A percentile compares a stretch with the other conserved stretches of the same genome.
These are phyloP conservation scores for Pimpla rufipes DNA, from an alignment of 2,888 invertebrate genomes.

Conservation along the genomic window DNA sequence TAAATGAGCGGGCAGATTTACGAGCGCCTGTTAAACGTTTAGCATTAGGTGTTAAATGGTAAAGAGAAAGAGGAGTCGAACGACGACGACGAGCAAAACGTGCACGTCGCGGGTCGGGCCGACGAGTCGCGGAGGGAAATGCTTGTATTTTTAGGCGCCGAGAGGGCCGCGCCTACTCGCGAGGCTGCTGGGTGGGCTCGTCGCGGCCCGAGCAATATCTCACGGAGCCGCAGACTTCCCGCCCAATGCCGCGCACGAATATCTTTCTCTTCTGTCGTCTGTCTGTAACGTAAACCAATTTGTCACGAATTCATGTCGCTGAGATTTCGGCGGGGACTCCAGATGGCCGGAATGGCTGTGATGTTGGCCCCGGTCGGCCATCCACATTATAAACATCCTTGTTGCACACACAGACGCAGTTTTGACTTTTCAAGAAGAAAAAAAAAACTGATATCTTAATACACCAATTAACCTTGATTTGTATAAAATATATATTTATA, in stretches of 20 bases:
- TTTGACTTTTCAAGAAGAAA: background rate
- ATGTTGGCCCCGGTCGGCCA: slow-evolving; percentile 43
- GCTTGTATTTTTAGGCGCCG: slow-evolving; percentile 66
- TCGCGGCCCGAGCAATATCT: slow-evolving; percentile 52
- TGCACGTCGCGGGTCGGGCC: slow-evolving; percentile 40
- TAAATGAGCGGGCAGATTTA: slow-evolving; percentile 19
- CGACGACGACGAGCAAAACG: slow-evolving; percentile 19
- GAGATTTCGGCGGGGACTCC: slow-evolving; percentile 40
- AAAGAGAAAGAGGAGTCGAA: slow-evolving; percentile 27
- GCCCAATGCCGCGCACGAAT: slow-evolving; percentile 44
- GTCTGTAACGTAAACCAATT: slow-evolving; percentile 78
- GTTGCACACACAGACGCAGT: background rate
- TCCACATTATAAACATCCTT: slow-evolving; percentile 37
- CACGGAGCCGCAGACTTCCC: slow-evolving; percentile 46
- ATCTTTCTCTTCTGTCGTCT: slow-evolving; percentile 41
- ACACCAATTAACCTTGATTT: background rate
- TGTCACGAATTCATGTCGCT: slow-evolving; percentile 75
- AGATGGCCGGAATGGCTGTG: slow-evolving; percentile 56
- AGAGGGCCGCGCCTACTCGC: slow-evolving; percentile 59
- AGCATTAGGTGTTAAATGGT: slow-evolving; percentile 55
- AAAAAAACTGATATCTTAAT: slow-evolving; percentile 1
- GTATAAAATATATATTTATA: background rate
- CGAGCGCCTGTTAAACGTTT: slow-evolving; percentile 28
- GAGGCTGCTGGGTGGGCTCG: slow-evolving; percentile 75
- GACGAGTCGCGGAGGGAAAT: slow-evolving; percentile 38